These are phyloP conservation scores for Sphinx pinastri DNA, from an alignment of 2,888 invertebrate genomes.

Conservation along the genomic window DNA sequence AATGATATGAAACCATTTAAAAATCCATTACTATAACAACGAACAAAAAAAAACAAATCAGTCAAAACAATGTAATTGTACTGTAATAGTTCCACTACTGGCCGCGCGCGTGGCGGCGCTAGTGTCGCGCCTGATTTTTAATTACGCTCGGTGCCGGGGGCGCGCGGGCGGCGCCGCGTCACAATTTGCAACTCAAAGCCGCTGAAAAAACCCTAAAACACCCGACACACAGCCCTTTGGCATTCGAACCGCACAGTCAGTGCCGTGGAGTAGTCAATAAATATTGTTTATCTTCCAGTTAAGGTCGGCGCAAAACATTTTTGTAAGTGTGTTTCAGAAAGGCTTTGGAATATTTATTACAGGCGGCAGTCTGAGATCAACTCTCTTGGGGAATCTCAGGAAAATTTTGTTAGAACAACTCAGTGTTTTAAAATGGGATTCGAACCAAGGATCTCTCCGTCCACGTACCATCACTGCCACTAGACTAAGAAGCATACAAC, in stretches of 20 bases:
- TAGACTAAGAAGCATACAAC: no score
- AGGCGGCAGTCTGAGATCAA: not conserved
- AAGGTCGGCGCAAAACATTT: no score
- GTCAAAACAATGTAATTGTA: not conserved
- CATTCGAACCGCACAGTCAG: conserved; percentile 50
- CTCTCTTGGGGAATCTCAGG: not conserved
- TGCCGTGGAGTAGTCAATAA: conserved; percentile 14
- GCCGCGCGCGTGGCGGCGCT: conserved; percentile 57
- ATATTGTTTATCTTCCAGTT: conserved; percentile 12
- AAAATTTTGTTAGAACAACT: not conserved
- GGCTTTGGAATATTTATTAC: no score
- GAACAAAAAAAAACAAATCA: no score
- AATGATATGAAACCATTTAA: no score
- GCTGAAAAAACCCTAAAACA: conserved; percentile 82
- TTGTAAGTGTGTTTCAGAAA: not conserved
- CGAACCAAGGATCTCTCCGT: no score
- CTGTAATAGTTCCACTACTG: conserved; percentile 50
- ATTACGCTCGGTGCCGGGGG: conserved; percentile 56
- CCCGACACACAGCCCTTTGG: conserved; percentile 79
- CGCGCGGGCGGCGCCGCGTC: conserved; percentile 49
- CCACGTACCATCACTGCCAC: no score
- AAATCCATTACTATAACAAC: no score
- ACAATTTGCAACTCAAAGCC: conserved; percentile 83
- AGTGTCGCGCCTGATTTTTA: conserved; percentile 64
- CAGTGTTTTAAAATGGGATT: no score